These are phyloP conservation scores for Callaeas wilsoni DNA, from an alignment of 2,113 vertebrate genomes.

Conservation along the genomic window DNA sequence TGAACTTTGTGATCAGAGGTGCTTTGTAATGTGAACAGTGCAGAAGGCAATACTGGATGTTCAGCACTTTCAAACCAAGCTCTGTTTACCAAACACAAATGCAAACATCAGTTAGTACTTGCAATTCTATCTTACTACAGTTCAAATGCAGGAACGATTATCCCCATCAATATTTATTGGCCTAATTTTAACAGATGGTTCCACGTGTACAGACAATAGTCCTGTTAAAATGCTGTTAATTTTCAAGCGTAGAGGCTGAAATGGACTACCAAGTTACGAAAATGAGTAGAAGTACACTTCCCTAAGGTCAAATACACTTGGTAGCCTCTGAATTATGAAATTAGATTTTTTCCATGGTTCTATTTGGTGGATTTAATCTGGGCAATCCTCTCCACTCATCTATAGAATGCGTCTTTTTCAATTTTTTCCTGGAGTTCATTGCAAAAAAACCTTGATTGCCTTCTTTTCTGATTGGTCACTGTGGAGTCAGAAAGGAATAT, in stretches of 20 bases:
- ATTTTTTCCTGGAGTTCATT: neutral
- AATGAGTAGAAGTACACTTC: slow-evolving; percentile 61
- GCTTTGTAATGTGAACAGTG: slow-evolving; percentile 42
- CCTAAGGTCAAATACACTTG: slow-evolving; percentile 61
- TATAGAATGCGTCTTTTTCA: slow-evolving; percentile 7
- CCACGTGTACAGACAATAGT: slow-evolving; percentile 39
- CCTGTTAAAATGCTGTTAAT: slow-evolving; percentile 67
- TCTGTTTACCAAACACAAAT: slow-evolving; percentile 67
- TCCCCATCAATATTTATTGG: slow-evolving; percentile 68
- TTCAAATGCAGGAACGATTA: slow-evolving; percentile 67
- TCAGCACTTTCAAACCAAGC: slow-evolving; percentile 35
- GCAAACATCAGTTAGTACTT: slow-evolving; percentile 53
- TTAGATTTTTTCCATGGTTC: slow-evolving; percentile 43
- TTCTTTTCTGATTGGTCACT: neutral
- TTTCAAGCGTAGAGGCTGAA: slow-evolving; percentile 62
- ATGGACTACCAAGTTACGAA: slow-evolving; percentile 64
- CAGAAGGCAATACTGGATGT: slow-evolving; percentile 1
- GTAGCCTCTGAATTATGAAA: slow-evolving; percentile 53
- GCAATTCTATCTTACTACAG: slow-evolving; percentile 44
- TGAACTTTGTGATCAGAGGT: slow-evolving; percentile 43
- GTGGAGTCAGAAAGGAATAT: neutral
- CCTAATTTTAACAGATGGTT: slow-evolving; percentile 61
- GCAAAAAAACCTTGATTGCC: neutral
- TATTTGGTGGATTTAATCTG: slow-evolving; percentile 55
- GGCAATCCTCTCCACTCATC: slow-evolving; percentile 7